Evolutionary conservation across 2,797 vertebrate species (phyloP), one percentile per base, ranked within the genome.

Genomic region (Atherinosoma microstoma): DNA sequence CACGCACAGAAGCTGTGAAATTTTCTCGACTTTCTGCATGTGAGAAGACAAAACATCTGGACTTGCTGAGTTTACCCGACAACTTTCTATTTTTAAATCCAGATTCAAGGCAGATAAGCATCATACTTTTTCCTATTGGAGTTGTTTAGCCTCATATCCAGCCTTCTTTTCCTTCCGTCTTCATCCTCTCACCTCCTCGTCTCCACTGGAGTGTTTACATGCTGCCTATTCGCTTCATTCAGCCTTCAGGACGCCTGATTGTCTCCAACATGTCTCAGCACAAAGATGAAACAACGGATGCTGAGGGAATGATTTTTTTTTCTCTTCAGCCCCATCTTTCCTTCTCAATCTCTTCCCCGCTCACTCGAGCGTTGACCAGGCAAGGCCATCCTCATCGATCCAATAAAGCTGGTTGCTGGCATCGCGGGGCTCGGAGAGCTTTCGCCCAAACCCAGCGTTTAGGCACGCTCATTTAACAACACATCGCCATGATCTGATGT

Each of bases 371-470:
- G 58, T 87, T 36, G 64, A 82, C 82, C 74, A 74, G 27, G 60
- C 65, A 38, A 85, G 88, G 85, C 90, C 79, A 76, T 75, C 74
- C 57, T 79, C 83, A 93, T 94, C 78, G 93, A 94, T 94, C 89
- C 91, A 91, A 90, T 92, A 90, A 92, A 91, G 83, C 86, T 51
- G 61, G 56, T 49, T 63, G 82, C 76, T 57, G 30, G 75, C 62
- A 70, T 70, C 53, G 76, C 27, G 6, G 87, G 76, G 84, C 85
- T 77, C 47, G 64, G 58, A 75, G 85, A 85, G 89, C 85, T 81
- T 82, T 78, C 79, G 24, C 70, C 84, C 85, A 73, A 75, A 82
- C 70, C 73, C 53, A 71, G 73, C 78, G 35, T 87, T 87, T 91
- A 84, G 78, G 81, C 84, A 75, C 54, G 76, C 83, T 87, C 78